These are phyloP conservation scores for Plectrocnemia conspersa DNA, from an alignment of 1,140 invertebrate genomes.

Conservation along the genomic window DNA sequence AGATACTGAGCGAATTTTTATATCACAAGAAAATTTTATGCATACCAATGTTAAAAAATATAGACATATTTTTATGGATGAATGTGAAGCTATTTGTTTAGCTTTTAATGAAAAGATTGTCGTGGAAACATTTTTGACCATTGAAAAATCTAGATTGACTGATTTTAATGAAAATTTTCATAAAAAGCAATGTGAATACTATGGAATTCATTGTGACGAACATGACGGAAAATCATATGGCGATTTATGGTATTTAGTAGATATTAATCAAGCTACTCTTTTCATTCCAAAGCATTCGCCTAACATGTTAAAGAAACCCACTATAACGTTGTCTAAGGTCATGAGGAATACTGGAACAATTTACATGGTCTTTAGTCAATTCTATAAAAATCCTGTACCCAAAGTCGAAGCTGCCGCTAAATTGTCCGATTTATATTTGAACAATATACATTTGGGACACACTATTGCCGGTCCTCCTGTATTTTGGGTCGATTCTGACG, in stretches of 20 bases:
- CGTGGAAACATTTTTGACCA: constrained; percentile 31
- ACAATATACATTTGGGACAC: constrained; percentile 36
- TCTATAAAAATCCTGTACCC: constrained; percentile 36
- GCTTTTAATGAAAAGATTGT: constrained; percentile 38
- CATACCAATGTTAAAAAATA: constrained; percentile 36
- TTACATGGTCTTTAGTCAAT: constrained; percentile 38
- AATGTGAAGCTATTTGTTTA: constrained; percentile 40
- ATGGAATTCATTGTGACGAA: neutral
- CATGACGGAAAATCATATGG: constrained; percentile 31
- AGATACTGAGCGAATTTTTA: constrained; percentile 38
- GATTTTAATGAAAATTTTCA: constrained; percentile 4
- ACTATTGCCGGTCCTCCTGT: constrained; percentile 37
- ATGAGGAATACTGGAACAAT: constrained; percentile 39
- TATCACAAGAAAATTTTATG: constrained; percentile 36
- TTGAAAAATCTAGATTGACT: constrained; percentile 8
- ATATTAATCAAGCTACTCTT: constrained; percentile 41
- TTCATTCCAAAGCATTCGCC: constrained; percentile 40
- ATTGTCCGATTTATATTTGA: constrained; percentile 31
- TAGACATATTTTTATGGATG: constrained; percentile 42
- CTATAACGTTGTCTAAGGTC: constrained; percentile 37
- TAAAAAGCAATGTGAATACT: neutral
- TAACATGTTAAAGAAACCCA: constrained; percentile 37
- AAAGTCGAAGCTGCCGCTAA: constrained; percentile 25
- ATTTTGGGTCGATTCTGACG: constrained; percentile 37
- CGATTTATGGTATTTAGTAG: constrained; percentile 41